Conservation (phyloP, 2,888 invertebrate species). For the Agelastica alni region DNA sequence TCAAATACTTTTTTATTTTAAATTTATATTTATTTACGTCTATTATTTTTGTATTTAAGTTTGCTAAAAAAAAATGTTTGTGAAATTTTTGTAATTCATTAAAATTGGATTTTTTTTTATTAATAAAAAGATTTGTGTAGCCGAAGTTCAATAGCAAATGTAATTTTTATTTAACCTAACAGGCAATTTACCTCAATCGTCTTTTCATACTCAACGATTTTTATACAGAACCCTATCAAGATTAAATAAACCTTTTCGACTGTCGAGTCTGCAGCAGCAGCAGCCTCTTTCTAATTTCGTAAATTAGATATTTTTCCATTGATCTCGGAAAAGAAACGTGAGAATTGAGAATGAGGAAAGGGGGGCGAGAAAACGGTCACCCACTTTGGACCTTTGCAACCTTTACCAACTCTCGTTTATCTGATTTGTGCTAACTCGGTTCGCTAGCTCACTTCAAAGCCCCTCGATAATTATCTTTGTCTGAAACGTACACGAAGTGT, state of each 20-base stretch:
- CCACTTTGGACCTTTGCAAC: slow-evolving; percentile 23
- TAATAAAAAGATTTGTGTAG: no score
- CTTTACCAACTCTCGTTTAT: slow-evolving; percentile 45
- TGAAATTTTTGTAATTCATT: no score
- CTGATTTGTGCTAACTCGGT: slow-evolving; percentile 45
- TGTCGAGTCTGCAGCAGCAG: slow-evolving; percentile 1
- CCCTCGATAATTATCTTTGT: slow-evolving; percentile 45
- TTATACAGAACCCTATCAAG: slow-evolving; percentile 12
- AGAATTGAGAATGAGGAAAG: slow-evolving; percentile 16
- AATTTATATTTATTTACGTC: no score
- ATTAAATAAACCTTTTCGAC: slow-evolving; percentile 17
- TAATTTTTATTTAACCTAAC: slow-evolving; percentile 7
- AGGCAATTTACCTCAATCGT: slow-evolving; percentile 10
- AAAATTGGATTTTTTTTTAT: no score
- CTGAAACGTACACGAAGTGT: slow-evolving; percentile 45
- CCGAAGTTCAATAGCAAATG: neutral
- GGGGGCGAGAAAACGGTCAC: slow-evolving; percentile 23
- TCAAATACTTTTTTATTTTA: no score
- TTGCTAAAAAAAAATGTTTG: no score
- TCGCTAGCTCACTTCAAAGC: slow-evolving; percentile 46
- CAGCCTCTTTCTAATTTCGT: slow-evolving; percentile 20
- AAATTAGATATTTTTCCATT: slow-evolving; percentile 24
- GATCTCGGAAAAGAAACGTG: slow-evolving; percentile 16
- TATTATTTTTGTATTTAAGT: no score
- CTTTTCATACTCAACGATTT: slow-evolving; percentile 5